Percentiles rank a stretch among this genome's conserved stretches.
phyloP scores from a whole-genome alignment of 2,113 vertebrate genomes.

The Fulmarus glacialis region DNA sequence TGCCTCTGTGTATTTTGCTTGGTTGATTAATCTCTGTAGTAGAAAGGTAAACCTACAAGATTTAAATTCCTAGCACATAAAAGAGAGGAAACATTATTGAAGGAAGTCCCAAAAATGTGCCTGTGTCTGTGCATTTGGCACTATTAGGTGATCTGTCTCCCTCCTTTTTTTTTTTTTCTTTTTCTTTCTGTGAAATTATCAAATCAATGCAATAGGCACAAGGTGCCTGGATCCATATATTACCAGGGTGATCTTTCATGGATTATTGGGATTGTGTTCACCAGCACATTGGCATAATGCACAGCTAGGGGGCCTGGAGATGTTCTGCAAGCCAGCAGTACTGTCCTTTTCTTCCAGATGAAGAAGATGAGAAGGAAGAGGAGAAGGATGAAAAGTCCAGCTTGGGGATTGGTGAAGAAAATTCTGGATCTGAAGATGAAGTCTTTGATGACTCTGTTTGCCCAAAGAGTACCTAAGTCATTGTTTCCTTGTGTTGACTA shows the following conservation, averaged over 20 bases:
- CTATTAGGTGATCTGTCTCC: not conserved
- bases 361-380: slow-evolving; percentile 79
- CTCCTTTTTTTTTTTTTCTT: not conserved
- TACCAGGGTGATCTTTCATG: not conserved
- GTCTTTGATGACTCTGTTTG: slow-evolving; percentile 80
- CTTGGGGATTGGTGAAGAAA: slow-evolving; percentile 75
- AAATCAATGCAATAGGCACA: not conserved
- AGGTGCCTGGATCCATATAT: not conserved
- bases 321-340: not conserved
- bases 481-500: not conserved
- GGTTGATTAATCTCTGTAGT: not conserved
- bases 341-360: slow-evolving; percentile 68
- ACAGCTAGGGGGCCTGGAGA: not conserved
- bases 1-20: not conserved
- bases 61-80: not conserved
- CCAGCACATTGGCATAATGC: not conserved
- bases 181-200: not conserved
- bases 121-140: not conserved
- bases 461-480: slow-evolving; percentile 77
- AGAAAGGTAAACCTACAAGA: not conserved
- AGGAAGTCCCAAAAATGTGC: not conserved
- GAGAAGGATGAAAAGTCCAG: slow-evolving; percentile 79
- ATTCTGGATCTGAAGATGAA: slow-evolving; percentile 72
- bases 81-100: not conserved
- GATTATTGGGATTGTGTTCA: not conserved